Conservation (phyloP, 2,888 invertebrate species). For the Atrina japonica region DNA sequence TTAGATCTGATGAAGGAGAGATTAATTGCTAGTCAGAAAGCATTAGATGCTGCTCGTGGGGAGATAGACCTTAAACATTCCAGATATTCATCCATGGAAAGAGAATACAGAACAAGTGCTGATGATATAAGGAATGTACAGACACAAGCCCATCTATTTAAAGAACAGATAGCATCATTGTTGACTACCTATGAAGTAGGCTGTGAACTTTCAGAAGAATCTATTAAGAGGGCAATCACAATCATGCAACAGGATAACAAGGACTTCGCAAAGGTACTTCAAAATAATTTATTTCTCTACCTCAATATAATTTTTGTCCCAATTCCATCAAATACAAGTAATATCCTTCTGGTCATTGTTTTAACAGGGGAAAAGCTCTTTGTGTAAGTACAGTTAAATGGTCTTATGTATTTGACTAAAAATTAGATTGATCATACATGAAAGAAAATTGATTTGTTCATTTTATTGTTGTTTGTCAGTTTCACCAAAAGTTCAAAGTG, state of each 20-base stretch:
- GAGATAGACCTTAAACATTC: slow-evolving; percentile 71
- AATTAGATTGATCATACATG: background rate
- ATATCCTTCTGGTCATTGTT: too few species aligned
- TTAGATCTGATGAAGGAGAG: slow-evolving; percentile 69
- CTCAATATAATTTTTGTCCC: too few species aligned
- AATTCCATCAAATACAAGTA: too few species aligned
- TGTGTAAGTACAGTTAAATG: too few species aligned
- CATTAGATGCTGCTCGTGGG: slow-evolving; percentile 65
- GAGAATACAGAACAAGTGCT: slow-evolving; percentile 58
- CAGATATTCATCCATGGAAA: slow-evolving; percentile 59
- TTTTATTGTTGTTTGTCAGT: too few species aligned
- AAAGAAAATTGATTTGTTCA: too few species aligned
- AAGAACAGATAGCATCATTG: slow-evolving; percentile 73
- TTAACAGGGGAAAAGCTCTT: too few species aligned
- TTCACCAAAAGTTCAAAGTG: too few species aligned
- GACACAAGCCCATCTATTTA: slow-evolving; percentile 68
- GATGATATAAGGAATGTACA: slow-evolving; percentile 58
- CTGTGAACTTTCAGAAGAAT: slow-evolving; percentile 72
- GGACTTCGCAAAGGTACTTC: slow-evolving; percentile 69
- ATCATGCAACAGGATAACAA: slow-evolving; percentile 57
- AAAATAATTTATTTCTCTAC: too few species aligned
- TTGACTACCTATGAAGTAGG: slow-evolving; percentile 64
- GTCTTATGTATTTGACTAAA: slow-evolving; percentile 1
- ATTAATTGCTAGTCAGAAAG: slow-evolving; percentile 69
- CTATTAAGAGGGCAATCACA: slow-evolving; percentile 70